These are phyloP conservation scores for Coendou prehensilis DNA, from an alignment of 2,797 vertebrate genomes.

Conservation along the genomic window DNA sequence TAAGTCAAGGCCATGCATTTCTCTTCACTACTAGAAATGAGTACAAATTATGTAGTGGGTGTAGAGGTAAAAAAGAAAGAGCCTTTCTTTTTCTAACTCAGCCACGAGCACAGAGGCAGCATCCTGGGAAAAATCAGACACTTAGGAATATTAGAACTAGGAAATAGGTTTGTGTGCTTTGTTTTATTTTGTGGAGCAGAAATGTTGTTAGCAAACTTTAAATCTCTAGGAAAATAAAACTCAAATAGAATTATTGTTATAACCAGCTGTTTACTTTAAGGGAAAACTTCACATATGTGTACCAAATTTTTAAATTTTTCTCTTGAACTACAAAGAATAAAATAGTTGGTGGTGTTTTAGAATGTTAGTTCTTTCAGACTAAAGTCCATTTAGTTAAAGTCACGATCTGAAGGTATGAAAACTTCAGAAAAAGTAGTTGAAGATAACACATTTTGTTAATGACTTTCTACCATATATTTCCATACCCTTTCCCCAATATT, in stretches of 20 bases:
- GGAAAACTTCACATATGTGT: not conserved
- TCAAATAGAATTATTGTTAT: not conserved
- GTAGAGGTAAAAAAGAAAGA: not conserved
- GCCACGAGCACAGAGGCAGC: not conserved
- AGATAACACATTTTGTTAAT: not conserved
- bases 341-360: not conserved
- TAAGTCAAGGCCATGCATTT: not conserved
- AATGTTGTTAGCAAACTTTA: not conserved
- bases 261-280: not conserved
- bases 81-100: not conserved
- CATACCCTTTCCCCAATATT: not conserved
- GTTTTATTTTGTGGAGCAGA: not conserved
- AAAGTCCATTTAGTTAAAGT: slow-evolving; percentile 21
- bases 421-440: slow-evolving; percentile 26
- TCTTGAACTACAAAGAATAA: not conserved
- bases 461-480: not conserved
- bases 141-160: not conserved
- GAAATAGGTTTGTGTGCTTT: not conserved
- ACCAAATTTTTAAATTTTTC: not conserved
- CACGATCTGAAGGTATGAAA: not conserved
- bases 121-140: not conserved
- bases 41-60: not conserved
- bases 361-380: not conserved
- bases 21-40: not conserved
- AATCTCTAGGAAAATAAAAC: slow-evolving; percentile 13